A percentile compares a stretch with the other conserved stretches of the same genome.
These are phyloP conservation scores for Litoditis marina DNA, from an alignment of 2,888 invertebrate species.

Conservation along the genomic window DNA sequence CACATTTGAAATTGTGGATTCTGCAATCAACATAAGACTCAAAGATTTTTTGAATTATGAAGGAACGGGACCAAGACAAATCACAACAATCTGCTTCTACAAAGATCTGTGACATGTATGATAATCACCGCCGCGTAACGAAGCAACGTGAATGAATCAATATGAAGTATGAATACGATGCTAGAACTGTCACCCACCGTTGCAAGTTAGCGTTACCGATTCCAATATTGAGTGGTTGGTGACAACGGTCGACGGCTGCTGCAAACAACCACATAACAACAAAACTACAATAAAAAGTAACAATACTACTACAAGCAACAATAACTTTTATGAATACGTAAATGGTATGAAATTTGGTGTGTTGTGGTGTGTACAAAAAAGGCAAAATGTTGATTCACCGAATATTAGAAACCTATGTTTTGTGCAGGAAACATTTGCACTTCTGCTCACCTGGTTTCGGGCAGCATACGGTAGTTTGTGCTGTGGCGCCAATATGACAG, in stretches of 20 bases:
- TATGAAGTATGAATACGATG: not conserved
- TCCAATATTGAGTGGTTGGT: constrained; percentile 58
- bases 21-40: no score
- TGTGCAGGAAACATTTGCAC: no score
- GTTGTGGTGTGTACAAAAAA: no score
- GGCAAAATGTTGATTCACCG: no score
- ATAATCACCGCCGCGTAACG: not conserved
- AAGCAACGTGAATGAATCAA: not conserved
- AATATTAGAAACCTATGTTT: no score
- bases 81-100: no score
- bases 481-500: constrained; percentile 58
- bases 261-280: constrained; percentile 2
- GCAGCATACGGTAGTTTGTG: constrained; percentile 60
- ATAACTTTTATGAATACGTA: no score
- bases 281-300: not conserved
- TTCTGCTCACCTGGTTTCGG: constrained; percentile 53
- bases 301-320: no score
- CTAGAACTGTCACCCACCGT: constrained; percentile 30
- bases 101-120: not conserved
- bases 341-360: no score
- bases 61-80: no score
- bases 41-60: no score
- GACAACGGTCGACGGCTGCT: constrained; percentile 57
- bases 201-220: constrained; percentile 58
- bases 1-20: no score